A percentile compares a stretch with the other conserved stretches of the same genome.
Conservation (phyloP, 2,113 vertebrate species). For the Mesembrinibis cayennensis region DNA sequence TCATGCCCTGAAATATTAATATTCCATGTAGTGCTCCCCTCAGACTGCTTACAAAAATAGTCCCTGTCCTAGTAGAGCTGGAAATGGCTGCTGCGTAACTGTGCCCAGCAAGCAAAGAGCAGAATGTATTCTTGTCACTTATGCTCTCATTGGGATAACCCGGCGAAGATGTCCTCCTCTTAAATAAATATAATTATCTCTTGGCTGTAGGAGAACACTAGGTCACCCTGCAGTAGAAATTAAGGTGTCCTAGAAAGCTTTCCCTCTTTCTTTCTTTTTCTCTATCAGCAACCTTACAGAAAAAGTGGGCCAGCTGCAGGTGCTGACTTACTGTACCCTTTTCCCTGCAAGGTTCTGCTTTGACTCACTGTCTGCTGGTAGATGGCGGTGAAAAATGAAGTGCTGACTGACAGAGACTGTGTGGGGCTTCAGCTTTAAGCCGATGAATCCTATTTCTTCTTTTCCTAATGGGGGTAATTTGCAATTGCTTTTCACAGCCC, state of each 20-base stretch:
- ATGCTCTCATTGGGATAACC: neutral
- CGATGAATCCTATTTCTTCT: neutral
- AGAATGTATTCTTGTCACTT: neutral
- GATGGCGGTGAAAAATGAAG: neutral
- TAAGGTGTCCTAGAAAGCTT: constrained; percentile 4
- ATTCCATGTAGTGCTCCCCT: neutral
- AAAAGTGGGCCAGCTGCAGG: neutral
- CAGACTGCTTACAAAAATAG: neutral
- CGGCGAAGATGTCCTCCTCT: neutral
- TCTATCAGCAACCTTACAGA: neutral
- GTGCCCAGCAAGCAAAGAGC: neutral
- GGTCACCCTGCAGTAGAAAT: neutral
- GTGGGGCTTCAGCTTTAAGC: neutral
- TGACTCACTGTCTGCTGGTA: neutral
- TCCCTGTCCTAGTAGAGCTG: neutral
- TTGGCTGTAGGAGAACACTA: neutral
- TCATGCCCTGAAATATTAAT: neutral
- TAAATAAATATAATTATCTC: neutral
- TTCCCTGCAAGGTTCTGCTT: neutral
- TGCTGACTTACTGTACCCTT: neutral
- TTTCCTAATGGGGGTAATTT: neutral
- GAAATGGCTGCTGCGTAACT: neutral
- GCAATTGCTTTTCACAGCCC: neutral
- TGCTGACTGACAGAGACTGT: neutral
- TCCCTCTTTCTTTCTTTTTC: neutral